phyloP scores from a whole-genome alignment of 2,888 invertebrate genomes.

The Lasioglossum marginatum region DNA sequence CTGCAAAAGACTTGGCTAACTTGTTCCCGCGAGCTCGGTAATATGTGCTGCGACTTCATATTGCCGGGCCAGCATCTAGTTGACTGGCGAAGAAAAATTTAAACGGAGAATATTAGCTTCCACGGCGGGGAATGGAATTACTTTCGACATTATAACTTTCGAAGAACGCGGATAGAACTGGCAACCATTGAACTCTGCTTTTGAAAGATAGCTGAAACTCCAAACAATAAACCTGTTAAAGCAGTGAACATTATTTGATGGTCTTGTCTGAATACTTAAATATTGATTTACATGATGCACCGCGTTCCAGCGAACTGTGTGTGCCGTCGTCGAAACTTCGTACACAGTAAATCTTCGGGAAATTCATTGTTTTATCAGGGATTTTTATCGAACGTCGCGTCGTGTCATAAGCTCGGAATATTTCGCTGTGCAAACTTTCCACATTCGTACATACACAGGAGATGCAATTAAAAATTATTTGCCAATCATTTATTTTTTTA shows the following conservation, averaged over 20 bases:
- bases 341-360: neutral
- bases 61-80: too few relatives aligned
- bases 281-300: neutral
- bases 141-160: slow-evolving; percentile 1
- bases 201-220: neutral
- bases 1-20: slow-evolving; percentile 15
- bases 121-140: neutral
- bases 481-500: too few relatives aligned
- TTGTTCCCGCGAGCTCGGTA: neutral
- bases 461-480: too few relatives aligned
- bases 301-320: neutral
- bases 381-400: neutral
- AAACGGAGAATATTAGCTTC: neutral
- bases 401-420: neutral
- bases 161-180: neutral
- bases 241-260: neutral
- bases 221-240: neutral
- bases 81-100: slow-evolving; percentile 11
- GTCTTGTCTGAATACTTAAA: neutral
- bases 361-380: neutral
- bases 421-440: neutral
- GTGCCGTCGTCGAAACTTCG: neutral
- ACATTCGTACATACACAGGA: neutral
- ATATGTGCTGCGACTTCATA: slow-evolving; percentile 8
- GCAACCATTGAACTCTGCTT: neutral